These are phyloP conservation scores for Cepaea nemoralis DNA, from an alignment of 1,140 invertebrate genomes.

Conservation along the genomic window DNA sequence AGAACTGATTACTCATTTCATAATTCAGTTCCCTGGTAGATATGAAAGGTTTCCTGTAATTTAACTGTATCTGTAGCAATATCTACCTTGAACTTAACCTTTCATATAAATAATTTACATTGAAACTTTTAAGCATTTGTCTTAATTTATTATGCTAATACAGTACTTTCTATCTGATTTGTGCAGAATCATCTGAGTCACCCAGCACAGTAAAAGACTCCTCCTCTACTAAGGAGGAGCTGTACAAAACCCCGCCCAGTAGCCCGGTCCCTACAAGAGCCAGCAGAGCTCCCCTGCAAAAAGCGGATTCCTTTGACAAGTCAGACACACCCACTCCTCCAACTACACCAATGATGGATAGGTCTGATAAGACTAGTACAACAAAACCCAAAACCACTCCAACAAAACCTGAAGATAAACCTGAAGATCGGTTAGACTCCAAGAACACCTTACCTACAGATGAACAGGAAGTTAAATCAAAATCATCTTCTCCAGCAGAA, in stretches of 20 bases:
- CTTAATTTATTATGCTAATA: too few species aligned
- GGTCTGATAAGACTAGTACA: neutral
- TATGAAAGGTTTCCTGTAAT: too few species aligned
- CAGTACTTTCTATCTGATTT: neutral
- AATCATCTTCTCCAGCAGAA: neutral
- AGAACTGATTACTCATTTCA: too few species aligned
- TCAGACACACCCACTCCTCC: constrained; percentile 44
- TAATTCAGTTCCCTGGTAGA: too few species aligned
- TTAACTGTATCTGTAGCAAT: too few species aligned
- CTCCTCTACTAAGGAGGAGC: constrained; percentile 46
- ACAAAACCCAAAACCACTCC: neutral
- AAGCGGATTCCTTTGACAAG: constrained; percentile 60
- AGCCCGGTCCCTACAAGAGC: constrained; percentile 53
- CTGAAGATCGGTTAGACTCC: neutral
- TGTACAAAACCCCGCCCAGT: constrained; percentile 61
- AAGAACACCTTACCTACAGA: neutral
- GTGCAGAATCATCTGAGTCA: constrained; percentile 16
- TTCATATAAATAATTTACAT: too few species aligned
- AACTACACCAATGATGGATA: constrained; percentile 33
- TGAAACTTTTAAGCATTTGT: too few species aligned
- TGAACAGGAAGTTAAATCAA: neutral
- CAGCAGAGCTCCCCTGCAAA: constrained; percentile 52
- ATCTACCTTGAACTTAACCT: too few species aligned
- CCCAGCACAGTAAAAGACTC: neutral
- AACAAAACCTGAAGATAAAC: neutral